Conservation (phyloP, 2,113 vertebrate genomes). For the Phylloscopus trochiloides region DNA sequence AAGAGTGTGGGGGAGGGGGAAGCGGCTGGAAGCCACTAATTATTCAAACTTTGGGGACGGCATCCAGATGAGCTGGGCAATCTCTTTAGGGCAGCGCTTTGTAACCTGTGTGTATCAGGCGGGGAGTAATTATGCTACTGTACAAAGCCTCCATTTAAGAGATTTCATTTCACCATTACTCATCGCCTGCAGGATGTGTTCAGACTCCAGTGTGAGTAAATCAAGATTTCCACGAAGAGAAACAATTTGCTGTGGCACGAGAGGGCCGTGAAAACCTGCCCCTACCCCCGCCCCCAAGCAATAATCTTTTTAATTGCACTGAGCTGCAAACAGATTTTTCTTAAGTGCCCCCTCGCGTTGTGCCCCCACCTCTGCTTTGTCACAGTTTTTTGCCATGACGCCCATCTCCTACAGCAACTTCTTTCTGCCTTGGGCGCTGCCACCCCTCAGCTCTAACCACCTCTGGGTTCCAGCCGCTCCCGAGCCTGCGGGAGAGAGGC, state of each 20-base stretch:
- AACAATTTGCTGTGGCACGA: background rate
- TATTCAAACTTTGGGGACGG: slow-evolving; percentile 35
- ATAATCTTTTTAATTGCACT: background rate
- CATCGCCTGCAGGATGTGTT: background rate
- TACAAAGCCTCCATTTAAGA: background rate
- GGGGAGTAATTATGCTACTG: background rate
- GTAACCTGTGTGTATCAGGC: background rate
- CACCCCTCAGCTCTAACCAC: accelerated
- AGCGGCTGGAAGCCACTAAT: slow-evolving; percentile 11
- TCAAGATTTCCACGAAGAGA: background rate
- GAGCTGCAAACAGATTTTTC: background rate
- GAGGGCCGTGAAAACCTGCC: background rate
- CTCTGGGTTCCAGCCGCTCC: background rate
- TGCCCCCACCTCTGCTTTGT: background rate
- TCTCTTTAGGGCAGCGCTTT: background rate
- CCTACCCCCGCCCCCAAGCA: background rate
- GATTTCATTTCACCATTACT: background rate
- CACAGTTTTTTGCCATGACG: background rate
- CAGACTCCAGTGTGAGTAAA: background rate
- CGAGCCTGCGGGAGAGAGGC: background rate
- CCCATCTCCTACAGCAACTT: background rate
- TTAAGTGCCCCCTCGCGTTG: background rate
- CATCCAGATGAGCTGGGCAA: background rate
- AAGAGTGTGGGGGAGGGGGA: background rate
- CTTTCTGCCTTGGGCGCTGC: background rate